These are phyloP conservation scores for Oryctes rhinoceros DNA, from an alignment of 1,140 invertebrate genomes.

Conservation along the genomic window DNA sequence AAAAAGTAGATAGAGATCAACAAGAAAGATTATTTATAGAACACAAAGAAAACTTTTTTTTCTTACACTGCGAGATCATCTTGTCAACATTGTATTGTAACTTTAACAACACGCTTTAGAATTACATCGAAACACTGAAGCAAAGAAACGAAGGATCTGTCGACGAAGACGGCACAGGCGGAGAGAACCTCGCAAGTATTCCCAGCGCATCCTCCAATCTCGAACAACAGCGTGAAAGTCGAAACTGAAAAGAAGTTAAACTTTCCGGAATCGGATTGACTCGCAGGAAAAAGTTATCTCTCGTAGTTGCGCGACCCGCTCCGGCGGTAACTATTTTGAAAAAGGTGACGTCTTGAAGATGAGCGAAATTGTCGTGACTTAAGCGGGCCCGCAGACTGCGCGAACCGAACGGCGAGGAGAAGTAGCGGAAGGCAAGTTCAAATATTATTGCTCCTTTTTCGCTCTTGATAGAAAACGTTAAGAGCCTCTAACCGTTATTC, in stretches of 20 bases:
- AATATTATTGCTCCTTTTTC: slow-evolving; percentile 11
- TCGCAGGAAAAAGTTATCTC: background rate
- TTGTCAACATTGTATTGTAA: too few relatives aligned
- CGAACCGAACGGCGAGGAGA: background rate
- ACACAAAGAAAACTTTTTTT: too few relatives aligned
- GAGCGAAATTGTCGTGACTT: slow-evolving; percentile 5
- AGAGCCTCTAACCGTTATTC: background rate
- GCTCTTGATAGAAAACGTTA: background rate
- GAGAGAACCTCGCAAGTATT: background rate
- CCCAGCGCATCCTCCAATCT: slow-evolving; percentile 10
- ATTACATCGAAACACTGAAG: background rate
- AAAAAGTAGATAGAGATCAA: too few relatives aligned
- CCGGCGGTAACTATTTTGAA: background rate
- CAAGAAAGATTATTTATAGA: too few relatives aligned
- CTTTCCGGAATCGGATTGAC: background rate
- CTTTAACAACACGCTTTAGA: background rate
- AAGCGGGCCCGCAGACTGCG: background rate
- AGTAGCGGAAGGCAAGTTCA: background rate
- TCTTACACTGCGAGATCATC: too few relatives aligned
- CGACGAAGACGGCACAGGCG: background rate
- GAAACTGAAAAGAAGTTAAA: slow-evolving; percentile 5
- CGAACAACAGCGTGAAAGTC: background rate
- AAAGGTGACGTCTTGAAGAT: background rate
- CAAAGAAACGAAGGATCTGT: background rate
- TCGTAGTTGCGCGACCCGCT: background rate